Conservation (phyloP, 1,140 invertebrate genomes). For the Scaptomyza hsui region DNA sequence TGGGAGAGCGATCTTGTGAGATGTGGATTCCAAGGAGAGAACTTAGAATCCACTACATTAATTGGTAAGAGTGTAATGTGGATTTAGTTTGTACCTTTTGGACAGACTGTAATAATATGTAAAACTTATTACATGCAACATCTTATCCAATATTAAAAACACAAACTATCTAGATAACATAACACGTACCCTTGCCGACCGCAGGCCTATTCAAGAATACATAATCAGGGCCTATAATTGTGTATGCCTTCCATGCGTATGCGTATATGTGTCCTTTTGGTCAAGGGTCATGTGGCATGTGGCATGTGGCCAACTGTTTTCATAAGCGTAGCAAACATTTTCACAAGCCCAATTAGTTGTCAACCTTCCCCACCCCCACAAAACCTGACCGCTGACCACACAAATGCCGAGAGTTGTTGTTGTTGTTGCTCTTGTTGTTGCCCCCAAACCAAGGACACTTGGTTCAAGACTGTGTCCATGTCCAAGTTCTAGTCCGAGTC, state of each 20-base stretch:
- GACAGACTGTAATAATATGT: too few relatives aligned
- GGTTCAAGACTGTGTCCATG: not conserved
- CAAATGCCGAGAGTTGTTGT: constrained; percentile 58
- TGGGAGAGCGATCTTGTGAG: too few relatives aligned
- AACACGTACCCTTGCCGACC: not conserved
- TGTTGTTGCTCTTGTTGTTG: constrained; percentile 7
- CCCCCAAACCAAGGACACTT: constrained; percentile 14
- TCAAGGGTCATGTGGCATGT: constrained; percentile 75
- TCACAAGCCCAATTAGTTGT: constrained; percentile 80
- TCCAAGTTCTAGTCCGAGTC: constrained; percentile 6
- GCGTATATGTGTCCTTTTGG: constrained; percentile 66
- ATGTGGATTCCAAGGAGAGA: too few relatives aligned
- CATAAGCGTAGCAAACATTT: constrained; percentile 80
- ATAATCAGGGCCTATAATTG: constrained; percentile 42
- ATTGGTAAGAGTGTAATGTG: too few relatives aligned
- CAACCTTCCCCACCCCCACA: constrained; percentile 29
- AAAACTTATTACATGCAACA: too few relatives aligned
- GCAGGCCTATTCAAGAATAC: not conserved
- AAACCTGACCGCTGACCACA: constrained; percentile 62
- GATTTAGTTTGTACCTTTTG: too few relatives aligned
- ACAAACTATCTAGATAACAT: not conserved
- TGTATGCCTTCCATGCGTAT: not conserved
- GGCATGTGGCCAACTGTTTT: constrained; percentile 74
- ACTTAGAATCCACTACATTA: too few relatives aligned
- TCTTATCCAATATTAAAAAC: too few relatives aligned